phyloP scores from a whole-genome alignment of 2,797 vertebrate species.

The Urophycis tenuis region DNA sequence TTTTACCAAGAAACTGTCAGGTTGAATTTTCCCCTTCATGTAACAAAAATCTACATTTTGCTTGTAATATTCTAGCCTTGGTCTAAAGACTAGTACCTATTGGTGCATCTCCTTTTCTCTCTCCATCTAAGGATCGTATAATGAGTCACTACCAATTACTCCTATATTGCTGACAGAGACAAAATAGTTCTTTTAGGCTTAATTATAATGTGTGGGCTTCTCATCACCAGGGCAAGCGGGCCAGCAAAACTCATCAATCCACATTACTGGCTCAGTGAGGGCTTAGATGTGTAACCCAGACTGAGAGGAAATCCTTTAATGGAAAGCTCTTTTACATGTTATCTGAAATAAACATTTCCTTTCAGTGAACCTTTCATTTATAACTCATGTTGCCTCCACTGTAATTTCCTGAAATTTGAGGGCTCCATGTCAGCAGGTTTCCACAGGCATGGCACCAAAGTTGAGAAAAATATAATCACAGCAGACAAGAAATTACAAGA shows the following conservation, averaged over 20 bases:
- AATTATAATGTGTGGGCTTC: conserved; percentile 38
- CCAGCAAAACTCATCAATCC: conserved; percentile 55
- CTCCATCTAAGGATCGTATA: conserved; percentile 11
- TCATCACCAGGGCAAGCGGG: conserved; percentile 52
- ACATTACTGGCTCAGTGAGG: conserved; percentile 53
- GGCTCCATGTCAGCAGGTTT: conserved; percentile 48
- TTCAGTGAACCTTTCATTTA: conserved; percentile 40
- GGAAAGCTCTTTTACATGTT: conserved; percentile 28
- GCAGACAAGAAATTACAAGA: conserved; percentile 58
- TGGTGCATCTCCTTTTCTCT: conserved; percentile 10
- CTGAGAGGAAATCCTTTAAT: conserved; percentile 51
- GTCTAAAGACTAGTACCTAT: conserved; percentile 15
- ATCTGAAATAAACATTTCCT: conserved; percentile 47
- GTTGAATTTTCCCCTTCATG: conserved; percentile 1
- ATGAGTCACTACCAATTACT: conserved; percentile 12
- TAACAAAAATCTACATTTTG: conserved; percentile 11
- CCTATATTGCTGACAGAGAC: conserved; percentile 24
- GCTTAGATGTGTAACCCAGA: conserved; percentile 43
- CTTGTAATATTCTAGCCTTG: neutral
- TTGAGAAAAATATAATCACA: conserved; percentile 56
- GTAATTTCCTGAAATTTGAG: conserved; percentile 35
- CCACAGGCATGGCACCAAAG: conserved; percentile 31
- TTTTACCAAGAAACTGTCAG: conserved; percentile 26
- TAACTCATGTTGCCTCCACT: conserved; percentile 34
- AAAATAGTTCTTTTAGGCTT: conserved; percentile 28